Conservation (phyloP, 2,888 invertebrate genomes). For the Serripes groenlandicus region DNA sequence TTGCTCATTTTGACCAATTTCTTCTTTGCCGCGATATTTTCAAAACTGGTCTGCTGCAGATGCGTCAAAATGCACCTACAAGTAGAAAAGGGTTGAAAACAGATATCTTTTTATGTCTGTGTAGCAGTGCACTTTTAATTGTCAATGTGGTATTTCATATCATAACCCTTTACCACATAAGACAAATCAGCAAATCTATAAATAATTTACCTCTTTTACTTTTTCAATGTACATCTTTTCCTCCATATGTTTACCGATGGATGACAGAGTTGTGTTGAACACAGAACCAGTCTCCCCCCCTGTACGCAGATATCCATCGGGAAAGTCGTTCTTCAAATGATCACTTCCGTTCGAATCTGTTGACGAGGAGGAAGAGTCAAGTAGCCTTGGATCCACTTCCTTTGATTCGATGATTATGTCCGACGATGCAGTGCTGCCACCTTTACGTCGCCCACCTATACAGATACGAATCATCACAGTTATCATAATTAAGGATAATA, state of each 20-base stretch:
- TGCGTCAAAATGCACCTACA: too few relatives aligned
- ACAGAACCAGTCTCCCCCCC: slow-evolving; percentile 52
- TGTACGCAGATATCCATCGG: slow-evolving; percentile 19
- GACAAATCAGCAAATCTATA: not conserved
- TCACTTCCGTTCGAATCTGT: slow-evolving; percentile 43
- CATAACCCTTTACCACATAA: too few relatives aligned
- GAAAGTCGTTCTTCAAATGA: slow-evolving; percentile 34
- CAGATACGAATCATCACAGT: slow-evolving; percentile 66
- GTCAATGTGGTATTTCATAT: too few relatives aligned
- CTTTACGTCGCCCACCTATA: slow-evolving; percentile 49
- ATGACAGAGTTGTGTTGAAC: slow-evolving; percentile 34
- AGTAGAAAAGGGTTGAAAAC: too few relatives aligned
- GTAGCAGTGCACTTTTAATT: too few relatives aligned
- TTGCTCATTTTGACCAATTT: too few relatives aligned
- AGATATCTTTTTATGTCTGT: too few relatives aligned
- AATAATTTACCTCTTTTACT: slow-evolving; percentile 50
- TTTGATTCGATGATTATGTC: slow-evolving; percentile 49
- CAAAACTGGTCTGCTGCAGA: too few relatives aligned
- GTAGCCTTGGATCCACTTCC: slow-evolving; percentile 45
- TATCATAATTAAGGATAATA: slow-evolving; percentile 68
- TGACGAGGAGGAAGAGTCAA: slow-evolving; percentile 38
- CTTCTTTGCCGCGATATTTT: too few relatives aligned
- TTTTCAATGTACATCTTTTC: slow-evolving; percentile 51
- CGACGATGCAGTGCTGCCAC: slow-evolving; percentile 24
- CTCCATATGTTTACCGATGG: slow-evolving; percentile 38